Percentiles rank a stretch among this genome's conserved stretches.
These are phyloP conservation scores for Bacillus rossius DNA, from an alignment of 1,140 invertebrate species.

Conservation along the genomic window DNA sequence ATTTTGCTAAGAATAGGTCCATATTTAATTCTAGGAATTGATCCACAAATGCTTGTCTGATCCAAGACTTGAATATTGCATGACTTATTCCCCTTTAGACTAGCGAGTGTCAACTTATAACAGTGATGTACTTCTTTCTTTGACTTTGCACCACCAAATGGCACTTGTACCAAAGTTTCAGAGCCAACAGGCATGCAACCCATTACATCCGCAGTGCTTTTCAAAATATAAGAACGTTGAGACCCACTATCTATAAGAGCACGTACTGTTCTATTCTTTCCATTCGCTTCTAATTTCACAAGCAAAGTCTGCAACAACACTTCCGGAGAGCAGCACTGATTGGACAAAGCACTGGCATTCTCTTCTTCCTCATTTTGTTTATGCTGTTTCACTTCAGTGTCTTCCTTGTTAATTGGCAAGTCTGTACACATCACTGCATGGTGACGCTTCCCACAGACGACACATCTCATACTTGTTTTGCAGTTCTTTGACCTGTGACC, in stretches of 20 bases:
- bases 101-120: background rate
- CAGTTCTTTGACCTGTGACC: too few species aligned
- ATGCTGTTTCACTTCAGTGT: background rate
- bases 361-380: background rate
- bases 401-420: background rate
- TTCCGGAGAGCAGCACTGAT: background rate
- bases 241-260: constrained; percentile 18
- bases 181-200: background rate
- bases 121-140: constrained; percentile 4
- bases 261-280: background rate
- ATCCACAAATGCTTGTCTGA: background rate
- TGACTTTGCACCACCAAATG: constrained; percentile 2
- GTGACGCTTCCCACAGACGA: too few species aligned
- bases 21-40: background rate
- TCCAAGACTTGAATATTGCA: constrained; percentile 11
- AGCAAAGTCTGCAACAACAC: constrained; percentile 14
- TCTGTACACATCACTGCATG: constrained; percentile 1
- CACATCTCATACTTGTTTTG: too few species aligned
- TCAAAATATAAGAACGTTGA: constrained; percentile 11
- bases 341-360: background rate
- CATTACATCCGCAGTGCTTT: background rate
- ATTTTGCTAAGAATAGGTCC: constrained; percentile 9
- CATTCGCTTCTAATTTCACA: background rate
- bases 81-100: background rate
- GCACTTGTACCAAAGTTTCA: background rate